Conservation (phyloP, 1,140 invertebrate species). For the Bombus sylvicola region DNA sequence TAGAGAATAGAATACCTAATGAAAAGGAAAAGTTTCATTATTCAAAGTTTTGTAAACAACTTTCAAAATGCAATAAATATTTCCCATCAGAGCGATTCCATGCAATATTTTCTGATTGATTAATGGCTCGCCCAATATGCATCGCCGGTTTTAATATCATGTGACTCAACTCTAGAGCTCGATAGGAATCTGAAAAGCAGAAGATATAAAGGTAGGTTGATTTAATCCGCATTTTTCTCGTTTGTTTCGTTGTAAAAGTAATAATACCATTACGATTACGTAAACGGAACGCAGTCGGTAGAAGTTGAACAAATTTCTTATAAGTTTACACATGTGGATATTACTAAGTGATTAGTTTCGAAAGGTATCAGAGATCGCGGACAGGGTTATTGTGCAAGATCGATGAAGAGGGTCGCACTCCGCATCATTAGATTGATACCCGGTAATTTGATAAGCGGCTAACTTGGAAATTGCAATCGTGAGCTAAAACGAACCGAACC, state of each 20-base stretch:
- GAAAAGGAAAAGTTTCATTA: neutral
- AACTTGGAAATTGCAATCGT: slow-evolving; percentile 27
- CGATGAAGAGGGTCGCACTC: slow-evolving; percentile 16
- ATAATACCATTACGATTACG: neutral
- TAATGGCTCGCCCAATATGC: neutral
- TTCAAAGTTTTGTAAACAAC: neutral
- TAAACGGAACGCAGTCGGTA: neutral
- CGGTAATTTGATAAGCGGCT: slow-evolving; percentile 14
- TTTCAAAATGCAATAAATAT: neutral
- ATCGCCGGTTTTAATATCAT: neutral
- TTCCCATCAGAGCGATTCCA: neutral
- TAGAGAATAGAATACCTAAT: neutral
- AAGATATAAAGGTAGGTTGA: neutral
- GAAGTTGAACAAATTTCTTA: slow-evolving; percentile 7
- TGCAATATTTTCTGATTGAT: neutral
- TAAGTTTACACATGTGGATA: neutral
- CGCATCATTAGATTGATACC: slow-evolving; percentile 19
- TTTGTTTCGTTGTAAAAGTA: slow-evolving; percentile 5
- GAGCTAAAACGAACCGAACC: slow-evolving; percentile 7
- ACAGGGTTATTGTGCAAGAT: slow-evolving; percentile 16
- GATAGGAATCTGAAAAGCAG: neutral
- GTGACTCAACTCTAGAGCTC: neutral
- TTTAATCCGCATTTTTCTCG: neutral
- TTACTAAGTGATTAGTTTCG: neutral
- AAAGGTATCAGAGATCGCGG: neutral